Evolutionary conservation across 2,113 vertebrate species (phyloP), one percentile per base, ranked within the genome.

Genomic region (Willisornis vidua): DNA sequence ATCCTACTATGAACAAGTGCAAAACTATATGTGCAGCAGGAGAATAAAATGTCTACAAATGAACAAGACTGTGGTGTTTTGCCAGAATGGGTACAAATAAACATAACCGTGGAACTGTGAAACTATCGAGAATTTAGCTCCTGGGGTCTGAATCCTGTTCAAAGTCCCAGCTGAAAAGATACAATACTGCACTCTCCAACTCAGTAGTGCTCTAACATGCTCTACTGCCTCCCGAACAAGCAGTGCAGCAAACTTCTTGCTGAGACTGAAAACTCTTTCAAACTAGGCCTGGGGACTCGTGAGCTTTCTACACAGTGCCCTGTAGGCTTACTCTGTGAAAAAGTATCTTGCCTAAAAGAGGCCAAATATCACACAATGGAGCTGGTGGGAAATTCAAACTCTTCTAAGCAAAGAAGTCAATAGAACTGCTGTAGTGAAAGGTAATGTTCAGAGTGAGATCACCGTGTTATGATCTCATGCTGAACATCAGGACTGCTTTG

Each of bases 401-500:
- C 83, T 95, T 97, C 82, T 86, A 77, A 96, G 89, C 51, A 79
- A 86, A 90, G 89, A 73, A 85, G 90, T 91, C 85, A 92, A 77
- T 87, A 94, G 95, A 92, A 58, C 78, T 88, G 59, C 94, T 86
- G 74, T 72, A 87, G 78, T 88, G 81, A 95, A 90, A 94, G 76
- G 72, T 87, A 84, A 81, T 35, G 88, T 96, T 97, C 93, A 93
- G 93, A 96, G 78, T 95, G 93, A 97, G 94, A 95, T 96, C 90
- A 94, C 92, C 7, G 2, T 89, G 90, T 95, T 97, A 85, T 91
- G 94, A 96, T 96, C 95, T 97, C 95, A 97, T 87, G 95, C 94
- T 96, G 95, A 97, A 96, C 84, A 97, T 93, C 33, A 39, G 94
- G 78, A 77, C 79, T 77, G 78, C 1, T 3, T 79, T 81, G 84